Evolutionary conservation across 2,888 invertebrate species (phyloP), one percentile per base, ranked within the genome.

Genomic region (Allophyes oxyacanthae): DNA sequence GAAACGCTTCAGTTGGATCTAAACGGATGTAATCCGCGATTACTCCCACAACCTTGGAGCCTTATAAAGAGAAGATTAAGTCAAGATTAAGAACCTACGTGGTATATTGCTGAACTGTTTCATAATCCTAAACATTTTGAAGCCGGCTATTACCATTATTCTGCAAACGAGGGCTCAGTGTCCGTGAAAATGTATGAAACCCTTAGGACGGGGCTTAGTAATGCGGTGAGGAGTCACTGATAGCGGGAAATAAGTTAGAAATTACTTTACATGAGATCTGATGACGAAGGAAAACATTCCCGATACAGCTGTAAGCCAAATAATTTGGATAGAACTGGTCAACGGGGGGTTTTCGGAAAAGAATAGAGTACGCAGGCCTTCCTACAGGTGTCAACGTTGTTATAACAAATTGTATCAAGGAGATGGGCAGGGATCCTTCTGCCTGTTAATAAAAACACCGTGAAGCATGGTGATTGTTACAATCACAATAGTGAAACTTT

Each of bases 161-260:
- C 46, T 55, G 55, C 41, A 48, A 69, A 55, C 64, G 72, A 66
- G 71, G 61, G 64, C 72, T 72, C 66, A 78, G 69, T 74, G 72
- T 64, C 73, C 75, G 75, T 79, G 77, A 78, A 77, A 79, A 78
- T 72, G 73, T 75, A 70, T 66, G 69, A 58, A 72, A 65, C 65
- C 73, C 62, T 67, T 45, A 62, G 54, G 56, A 44, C 43, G 11
- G 41, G 45, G 45, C 52, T 63, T 43, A 52, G 9, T 3, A 2
- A 2, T 11, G 15, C 7, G 40, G 53, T 46, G 3, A 37, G 55
- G 43, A 13, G 36, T 32, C n/a, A 74, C 44, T 64, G 40, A 11
- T 0, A 50, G 77, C 65, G 65, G 43, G 14, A 28, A 6, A 20
- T 20, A n/a, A n/a, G 20, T 20, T 20, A 3, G 2, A 20, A n/a